Conservation (phyloP, 1,140 invertebrate genomes). For the Drosophila nasuta region DNA sequence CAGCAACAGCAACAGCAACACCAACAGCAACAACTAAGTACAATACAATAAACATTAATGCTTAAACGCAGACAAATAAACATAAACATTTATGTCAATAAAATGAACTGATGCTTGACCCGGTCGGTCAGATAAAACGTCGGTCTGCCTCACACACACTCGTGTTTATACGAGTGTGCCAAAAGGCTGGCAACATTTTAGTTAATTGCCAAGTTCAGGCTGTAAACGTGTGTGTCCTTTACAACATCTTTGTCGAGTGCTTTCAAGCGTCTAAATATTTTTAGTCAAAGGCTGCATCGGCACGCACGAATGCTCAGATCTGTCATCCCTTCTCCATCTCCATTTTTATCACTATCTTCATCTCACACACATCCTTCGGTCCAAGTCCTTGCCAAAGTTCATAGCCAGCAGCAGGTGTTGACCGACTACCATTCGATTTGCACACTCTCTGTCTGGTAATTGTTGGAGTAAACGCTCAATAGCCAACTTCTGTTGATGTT, state of each 20-base stretch:
- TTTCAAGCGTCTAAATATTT: constrained; percentile 57
- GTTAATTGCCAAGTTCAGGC: constrained; percentile 38
- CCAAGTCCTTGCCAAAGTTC: background rate
- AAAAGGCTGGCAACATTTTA: constrained; percentile 46
- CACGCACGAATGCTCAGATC: constrained; percentile 45
- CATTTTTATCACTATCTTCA: background rate
- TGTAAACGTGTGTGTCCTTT: constrained; percentile 8
- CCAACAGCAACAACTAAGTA: constrained; percentile 35
- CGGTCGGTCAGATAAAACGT: constrained; percentile 69
- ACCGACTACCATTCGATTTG: constrained; percentile 41
- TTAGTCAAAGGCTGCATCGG: constrained; percentile 46
- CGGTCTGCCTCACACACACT: constrained; percentile 18
- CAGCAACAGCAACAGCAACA: constrained; percentile 19
- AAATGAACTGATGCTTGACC: constrained; percentile 81
- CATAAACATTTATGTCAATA: constrained; percentile 82
- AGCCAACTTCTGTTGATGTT: constrained; percentile 10
- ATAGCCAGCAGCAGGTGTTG: constrained; percentile 40
- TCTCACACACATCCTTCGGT: too few species aligned
- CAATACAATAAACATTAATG: constrained; percentile 76
- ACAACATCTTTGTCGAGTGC: constrained; percentile 41
- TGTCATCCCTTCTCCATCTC: constrained; percentile 10
- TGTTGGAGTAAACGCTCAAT: constrained; percentile 36
- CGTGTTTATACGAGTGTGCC: constrained; percentile 4
- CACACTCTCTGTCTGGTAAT: constrained; percentile 18
- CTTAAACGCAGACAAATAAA: constrained; percentile 79